Base-by-base conservation (phyloP, 2,797 vertebrate genomes). In the Pampus argenteus region DNA sequence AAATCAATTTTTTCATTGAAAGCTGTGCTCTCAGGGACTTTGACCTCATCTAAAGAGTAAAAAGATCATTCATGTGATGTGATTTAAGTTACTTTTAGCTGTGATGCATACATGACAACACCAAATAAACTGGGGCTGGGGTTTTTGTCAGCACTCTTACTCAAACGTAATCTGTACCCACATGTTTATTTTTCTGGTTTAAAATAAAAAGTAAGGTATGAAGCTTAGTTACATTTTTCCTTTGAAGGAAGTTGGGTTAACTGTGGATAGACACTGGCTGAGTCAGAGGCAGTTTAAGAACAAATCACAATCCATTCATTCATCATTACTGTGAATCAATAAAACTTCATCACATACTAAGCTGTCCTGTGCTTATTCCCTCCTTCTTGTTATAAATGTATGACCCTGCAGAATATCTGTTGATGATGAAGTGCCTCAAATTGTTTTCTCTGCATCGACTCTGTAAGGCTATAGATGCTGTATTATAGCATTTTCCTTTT, bases 271-370 rank as follows among this genome's bases (percentile, higher is more conserved):
- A 88, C 87, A 86, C 87, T 88, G 86, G 85, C 86, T 83, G 71
- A 83, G 71, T 84, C 70, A 79, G 64, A 79, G 54, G 72, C 66
- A 77, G 58, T 76, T 71, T 23, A 58, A 79, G 77, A 79, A 62
- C 64, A 79, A 82, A 86, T 88, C 78, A 78, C 56, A 78, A 84
- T 74, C 56, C 81, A 83, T 87, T 88, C 89, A 90, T 91, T 88
- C 79, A 90, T 91, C 91, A 93, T 90, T 86, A 94, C 93, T 94
- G 93, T 94, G 93, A 94, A 94, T 93, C 90, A 93, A 93, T 94
- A 93, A 94, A 93, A 88, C 82, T 81, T 81, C 79, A 86, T 89
- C 89, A 89, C 83, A 87, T 75, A 85, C 79, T 71, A 79, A 85
- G 49, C 56, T 71, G 68, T 78, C 69, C 20, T 71, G 65, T 65